Evolutionary conservation across 2,113 vertebrate genomes (phyloP).

Genomic region (Sturnus vulgaris): DNA sequence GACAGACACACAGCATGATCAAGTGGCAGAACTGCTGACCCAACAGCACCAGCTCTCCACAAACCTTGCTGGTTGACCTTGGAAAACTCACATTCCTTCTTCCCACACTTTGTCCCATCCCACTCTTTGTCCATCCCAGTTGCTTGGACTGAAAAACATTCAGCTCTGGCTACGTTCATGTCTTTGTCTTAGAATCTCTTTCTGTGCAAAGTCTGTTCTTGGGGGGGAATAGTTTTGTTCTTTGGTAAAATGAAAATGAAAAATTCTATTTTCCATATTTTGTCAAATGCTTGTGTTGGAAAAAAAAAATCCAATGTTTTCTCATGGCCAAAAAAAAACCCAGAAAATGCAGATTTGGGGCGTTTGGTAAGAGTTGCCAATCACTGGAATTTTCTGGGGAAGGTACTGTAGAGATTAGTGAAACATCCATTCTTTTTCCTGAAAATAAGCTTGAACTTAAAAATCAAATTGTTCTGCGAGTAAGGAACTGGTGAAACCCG

Average conservation of each 20-base stretch:
- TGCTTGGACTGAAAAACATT: background rate
- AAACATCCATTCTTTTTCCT: background rate
- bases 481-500: background rate
- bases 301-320: background rate
- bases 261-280: background rate
- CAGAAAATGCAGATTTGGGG: background rate
- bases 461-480: background rate
- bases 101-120: background rate
- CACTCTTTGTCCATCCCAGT: background rate
- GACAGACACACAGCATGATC: background rate
- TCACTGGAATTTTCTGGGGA: background rate
- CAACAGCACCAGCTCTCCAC: background rate
- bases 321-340: background rate
- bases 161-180: fast-evolving
- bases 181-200: background rate
- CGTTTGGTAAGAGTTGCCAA: background rate
- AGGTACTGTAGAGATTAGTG: background rate
- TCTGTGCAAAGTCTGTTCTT: background rate
- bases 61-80: background rate
- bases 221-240: background rate
- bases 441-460: background rate
- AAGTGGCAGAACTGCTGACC: constrained; percentile 12
- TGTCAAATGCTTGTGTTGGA: background rate
- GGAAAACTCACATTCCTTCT: background rate
- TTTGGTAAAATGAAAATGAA: background rate